Evolutionary conservation across 2,113 vertebrate genomes (phyloP).

Genomic region (Gymnogyps californianus): DNA sequence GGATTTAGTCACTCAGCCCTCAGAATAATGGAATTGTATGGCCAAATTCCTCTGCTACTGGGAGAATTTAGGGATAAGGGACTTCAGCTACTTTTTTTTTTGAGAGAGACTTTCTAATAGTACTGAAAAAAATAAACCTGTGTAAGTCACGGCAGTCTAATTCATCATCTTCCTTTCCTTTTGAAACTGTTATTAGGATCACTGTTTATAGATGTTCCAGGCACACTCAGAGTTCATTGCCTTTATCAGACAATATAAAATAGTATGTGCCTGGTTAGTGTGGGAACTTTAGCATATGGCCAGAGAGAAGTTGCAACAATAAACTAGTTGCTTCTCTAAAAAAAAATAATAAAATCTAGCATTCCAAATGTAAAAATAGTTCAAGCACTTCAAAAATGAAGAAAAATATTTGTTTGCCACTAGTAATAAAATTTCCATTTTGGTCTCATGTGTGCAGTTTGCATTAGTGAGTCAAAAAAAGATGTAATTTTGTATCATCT

Average conservation of each 20-base stretch:
- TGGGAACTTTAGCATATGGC: neutral
- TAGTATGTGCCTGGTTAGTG: neutral
- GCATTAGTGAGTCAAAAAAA: neutral
- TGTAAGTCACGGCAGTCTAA: neutral
- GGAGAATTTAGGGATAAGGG: neutral
- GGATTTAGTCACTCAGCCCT: constrained; percentile 1
- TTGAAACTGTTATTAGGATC: neutral
- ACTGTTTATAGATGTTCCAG: neutral
- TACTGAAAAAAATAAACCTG: neutral
- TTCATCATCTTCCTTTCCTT: neutral
- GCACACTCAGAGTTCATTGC: neutral
- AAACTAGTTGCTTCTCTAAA: neutral
- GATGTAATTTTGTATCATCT: neutral
- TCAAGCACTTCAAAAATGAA: neutral
- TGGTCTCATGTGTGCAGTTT: neutral
- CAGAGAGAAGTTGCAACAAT: neutral
- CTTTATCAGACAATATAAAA: neutral
- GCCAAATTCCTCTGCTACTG: neutral
- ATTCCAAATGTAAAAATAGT: neutral
- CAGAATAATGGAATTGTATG: neutral
- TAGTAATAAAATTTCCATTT: neutral
- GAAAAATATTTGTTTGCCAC: neutral
- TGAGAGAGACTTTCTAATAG: neutral
- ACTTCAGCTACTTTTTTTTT: neutral
- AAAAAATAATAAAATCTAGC: neutral